Conservation (phyloP, 2,113 vertebrate genomes). For the Oenanthe melanoleuca region DNA sequence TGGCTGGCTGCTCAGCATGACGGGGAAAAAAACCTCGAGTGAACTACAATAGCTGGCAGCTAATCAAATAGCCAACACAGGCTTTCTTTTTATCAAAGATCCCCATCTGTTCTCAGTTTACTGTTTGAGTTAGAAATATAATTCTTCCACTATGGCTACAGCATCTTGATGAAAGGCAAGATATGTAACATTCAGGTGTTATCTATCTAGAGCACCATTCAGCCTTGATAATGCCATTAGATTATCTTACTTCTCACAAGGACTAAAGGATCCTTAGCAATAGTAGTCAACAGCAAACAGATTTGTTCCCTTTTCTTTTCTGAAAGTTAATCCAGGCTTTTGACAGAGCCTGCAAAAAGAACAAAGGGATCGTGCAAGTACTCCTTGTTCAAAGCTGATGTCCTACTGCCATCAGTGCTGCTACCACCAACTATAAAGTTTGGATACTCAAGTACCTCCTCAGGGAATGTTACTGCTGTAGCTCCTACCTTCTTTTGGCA, state of each 20-base stretch:
- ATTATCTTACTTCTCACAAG: not conserved
- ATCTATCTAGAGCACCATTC: not conserved
- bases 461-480: not conserved
- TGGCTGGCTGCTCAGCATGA: not conserved
- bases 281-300: not conserved
- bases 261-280: not conserved
- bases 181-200: not conserved
- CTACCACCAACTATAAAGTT: not conserved
- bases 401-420: not conserved
- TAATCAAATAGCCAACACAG: not conserved
- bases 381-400: not conserved
- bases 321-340: not conserved
- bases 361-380: not conserved
- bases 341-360: not conserved
- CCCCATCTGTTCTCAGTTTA: conserved; percentile 15
- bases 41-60: not conserved
- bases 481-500: conserved; percentile 86
- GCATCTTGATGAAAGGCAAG: conserved; percentile 1
- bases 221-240: not conserved
- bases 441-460: not conserved
- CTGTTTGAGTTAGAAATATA: not conserved
- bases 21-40: not conserved
- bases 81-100: not conserved
- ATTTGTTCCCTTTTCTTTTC: not conserved
- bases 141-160: not conserved